Base-by-base conservation (phyloP, 2,113 vertebrate genomes). In the Trogon surrucura region DNA sequence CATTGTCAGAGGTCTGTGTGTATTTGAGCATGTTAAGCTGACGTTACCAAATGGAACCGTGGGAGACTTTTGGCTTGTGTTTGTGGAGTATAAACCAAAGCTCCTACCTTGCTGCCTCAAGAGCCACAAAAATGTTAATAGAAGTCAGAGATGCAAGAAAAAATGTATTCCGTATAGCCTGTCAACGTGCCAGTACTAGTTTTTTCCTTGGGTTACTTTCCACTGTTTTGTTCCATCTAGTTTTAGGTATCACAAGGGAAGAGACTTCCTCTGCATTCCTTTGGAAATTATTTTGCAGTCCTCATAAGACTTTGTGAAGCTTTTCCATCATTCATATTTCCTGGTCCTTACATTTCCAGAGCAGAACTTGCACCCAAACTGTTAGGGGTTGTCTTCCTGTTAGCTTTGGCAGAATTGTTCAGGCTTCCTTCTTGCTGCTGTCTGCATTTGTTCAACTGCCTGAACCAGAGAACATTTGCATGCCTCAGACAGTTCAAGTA, bases 11-110 rank as follows among this genome's bases (percentile, higher is more conserved):
- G 88, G 65, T 77, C 91, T 93, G 81, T 80, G 50, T 93, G 51
- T 69, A 86, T 93, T 94, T 94, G 80, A 91, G 69, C 66, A 83
- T 80, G 60, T 93, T 94, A 78, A 66, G 74, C 72, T 94, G 95
- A 91, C 3, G 2, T 96, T 95, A 89, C 83, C 86, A 91, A 95
- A 89, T 72, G 83, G 86, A 91, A 67, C 83, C 7, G 92, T 95
- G 90, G 86, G 87, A 91, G 91, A 91, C 56, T 94, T 95, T 89
- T 91, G 92, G 81, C 92, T 95, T 96, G 34, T 51, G 48, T 58
- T 85, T 91, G 20, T 65, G 72, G 48, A 90, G 23, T 34, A 61
- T 72, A 95, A 95, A 91, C 80, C 62, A 67, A 84, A 96, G 61
- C 41, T 89, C 47, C 73, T 95, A 95, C 80, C 94, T 96, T 92